Conservation (phyloP, 2,797 vertebrate species). For the Pseudocheirus occidentalis region DNA sequence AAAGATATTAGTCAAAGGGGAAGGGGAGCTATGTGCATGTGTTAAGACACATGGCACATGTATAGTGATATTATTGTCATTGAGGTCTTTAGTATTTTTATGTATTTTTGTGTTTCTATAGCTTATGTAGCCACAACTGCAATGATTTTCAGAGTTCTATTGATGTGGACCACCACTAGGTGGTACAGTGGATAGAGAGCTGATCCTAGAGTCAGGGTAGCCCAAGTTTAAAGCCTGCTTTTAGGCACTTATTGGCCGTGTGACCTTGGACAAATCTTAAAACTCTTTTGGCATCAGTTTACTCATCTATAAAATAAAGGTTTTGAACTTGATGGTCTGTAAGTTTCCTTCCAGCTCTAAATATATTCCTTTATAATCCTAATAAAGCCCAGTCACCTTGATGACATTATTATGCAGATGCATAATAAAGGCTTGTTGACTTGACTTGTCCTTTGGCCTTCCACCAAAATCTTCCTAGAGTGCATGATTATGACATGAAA, state of each 20-base stretch:
- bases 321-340: not conserved
- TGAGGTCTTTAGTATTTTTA: not conserved
- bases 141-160: not conserved
- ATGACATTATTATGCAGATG: not conserved
- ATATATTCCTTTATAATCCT: not conserved
- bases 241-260: not conserved
- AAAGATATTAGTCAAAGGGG: not conserved
- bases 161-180: not conserved
- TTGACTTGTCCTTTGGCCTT: not conserved
- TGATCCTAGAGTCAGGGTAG: not conserved
- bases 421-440: not conserved
- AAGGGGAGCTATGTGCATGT: not conserved
- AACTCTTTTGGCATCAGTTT: not conserved
- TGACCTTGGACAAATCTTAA: not conserved
- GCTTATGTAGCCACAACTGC: not conserved
- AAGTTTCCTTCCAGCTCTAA: not conserved
- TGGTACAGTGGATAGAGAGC: not conserved
- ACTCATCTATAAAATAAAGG: not conserved
- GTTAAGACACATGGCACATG: not conserved
- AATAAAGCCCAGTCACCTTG: not conserved
- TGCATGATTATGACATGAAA: too few relatives aligned
- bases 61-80: not conserved
- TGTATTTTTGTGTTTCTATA: not conserved
- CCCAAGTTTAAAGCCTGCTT: not conserved
- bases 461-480: not conserved